Evolutionary conservation across 2,797 vertebrate species (phyloP), one percentile per base, ranked within the genome.

Genomic region (Catostomus latipinnis): DNA sequence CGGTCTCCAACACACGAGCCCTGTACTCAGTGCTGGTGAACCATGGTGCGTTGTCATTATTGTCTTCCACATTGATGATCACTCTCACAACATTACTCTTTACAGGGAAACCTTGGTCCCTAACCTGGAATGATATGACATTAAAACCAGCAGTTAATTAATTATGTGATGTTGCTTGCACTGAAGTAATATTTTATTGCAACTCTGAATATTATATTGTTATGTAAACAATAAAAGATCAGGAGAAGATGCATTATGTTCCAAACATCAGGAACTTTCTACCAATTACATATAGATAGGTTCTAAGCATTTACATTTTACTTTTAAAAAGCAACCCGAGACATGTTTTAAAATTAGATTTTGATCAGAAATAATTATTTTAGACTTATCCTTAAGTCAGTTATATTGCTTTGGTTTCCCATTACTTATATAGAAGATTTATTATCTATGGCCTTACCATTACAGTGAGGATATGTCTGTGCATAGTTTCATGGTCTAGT

Each of bases 31-130:
- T 81, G 75, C 94, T 94, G 48, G 94, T 95, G 90, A 96, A 96
- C 93, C 93, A 94, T 0, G 95, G 95, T 0, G 93, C 87, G 0
- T 96, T 95, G 87, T 96, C 95, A 8, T 96, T 96, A 0, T 91
- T 90, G 84, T 96, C 95, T 0, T 92, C 94, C 80, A 96, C 92
- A 0, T 92, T 92, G 34, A 96, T 6, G 1, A 94, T 2, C 3
- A 96, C 77, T 84, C 93, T 91, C 8, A 93, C 94, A 12, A 93
- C 93, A 91, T 94, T 95, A 74, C 94, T 94, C 82, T 95, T 94
- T 1, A 95, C 93, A 6, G 95, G 94, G 14, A 96, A 93, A 70
- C 95, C 94, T 46, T 96, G 95, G 85, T 96, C 95, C 50, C 95
- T 92, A 2, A 96, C 95, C 95, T 96, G 62, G 6, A 80, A 79